These are phyloP conservation scores for Parauchenoglanis punctatus DNA, from an alignment of 2,797 vertebrate species.

Conservation along the genomic window DNA sequence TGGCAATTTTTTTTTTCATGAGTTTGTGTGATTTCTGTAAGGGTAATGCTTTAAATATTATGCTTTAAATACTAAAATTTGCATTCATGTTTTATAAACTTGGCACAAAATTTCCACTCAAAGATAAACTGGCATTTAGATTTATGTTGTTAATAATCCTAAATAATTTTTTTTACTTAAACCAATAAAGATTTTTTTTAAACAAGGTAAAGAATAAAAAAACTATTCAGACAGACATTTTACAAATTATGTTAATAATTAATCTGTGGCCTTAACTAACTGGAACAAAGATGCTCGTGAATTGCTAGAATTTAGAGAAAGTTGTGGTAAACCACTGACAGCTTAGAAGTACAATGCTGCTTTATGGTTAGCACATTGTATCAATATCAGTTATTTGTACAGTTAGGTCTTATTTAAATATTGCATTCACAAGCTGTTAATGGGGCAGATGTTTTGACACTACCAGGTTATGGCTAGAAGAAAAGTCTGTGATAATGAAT, in stretches of 20 bases:
- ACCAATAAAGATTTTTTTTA: slow-evolving; percentile 10
- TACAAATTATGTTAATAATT: not conserved
- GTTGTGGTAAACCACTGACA: not conserved
- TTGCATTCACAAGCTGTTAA: not conserved
- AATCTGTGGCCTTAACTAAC: not conserved
- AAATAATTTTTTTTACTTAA: slow-evolving; percentile 59
- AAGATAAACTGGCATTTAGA: slow-evolving; percentile 30
- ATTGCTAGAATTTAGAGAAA: not conserved
- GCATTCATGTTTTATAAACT: slow-evolving; percentile 8
- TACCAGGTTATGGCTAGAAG: not conserved
- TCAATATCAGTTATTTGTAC: not conserved
- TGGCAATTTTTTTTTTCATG: no score
- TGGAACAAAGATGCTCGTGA: not conserved
- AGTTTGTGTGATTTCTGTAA: not conserved
- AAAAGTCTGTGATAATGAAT: not conserved
- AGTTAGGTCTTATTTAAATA: not conserved
- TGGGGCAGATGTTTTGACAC: not conserved
- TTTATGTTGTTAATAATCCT: slow-evolving; percentile 54
- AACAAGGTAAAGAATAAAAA: not conserved
- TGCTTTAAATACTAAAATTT: slow-evolving; percentile 25
- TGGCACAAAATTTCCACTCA: slow-evolving; percentile 15
- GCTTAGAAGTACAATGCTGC: not conserved
- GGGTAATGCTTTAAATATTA: slow-evolving; percentile 6
- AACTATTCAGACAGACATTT: not conserved
- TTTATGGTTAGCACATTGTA: not conserved